Percentiles rank a stretch among this genome's conserved stretches.
Evolutionary conservation across 2,888 invertebrate genomes (phyloP).

Genomic region (Seladonia tumulorum): DNA sequence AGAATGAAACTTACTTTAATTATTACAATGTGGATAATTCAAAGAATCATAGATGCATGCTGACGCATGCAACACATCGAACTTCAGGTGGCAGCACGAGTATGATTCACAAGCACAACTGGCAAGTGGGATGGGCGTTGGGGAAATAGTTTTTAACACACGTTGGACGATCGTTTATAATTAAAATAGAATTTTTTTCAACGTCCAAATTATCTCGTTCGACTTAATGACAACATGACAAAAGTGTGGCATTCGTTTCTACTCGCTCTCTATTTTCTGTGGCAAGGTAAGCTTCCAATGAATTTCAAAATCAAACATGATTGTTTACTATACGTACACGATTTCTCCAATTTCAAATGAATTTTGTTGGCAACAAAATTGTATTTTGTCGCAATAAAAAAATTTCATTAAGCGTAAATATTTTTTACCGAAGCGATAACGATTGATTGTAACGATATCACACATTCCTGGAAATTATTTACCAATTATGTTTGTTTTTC

Average conservation of each 20-base stretch:
- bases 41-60: no score
- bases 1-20: no score
- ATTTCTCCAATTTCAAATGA: conserved; percentile 2
- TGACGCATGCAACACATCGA: neutral
- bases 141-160: neutral
- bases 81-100: conserved; percentile 43
- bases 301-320: neutral
- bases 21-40: no score
- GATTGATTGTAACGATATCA: neutral
- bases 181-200: conserved; percentile 9
- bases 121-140: conserved; percentile 49
- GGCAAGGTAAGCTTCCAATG: conserved; percentile 47
- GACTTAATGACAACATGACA: conserved; percentile 52
- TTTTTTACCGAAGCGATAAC: neutral
- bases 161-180: neutral
- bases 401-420: neutral
- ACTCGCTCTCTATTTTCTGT: conserved; percentile 29
- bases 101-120: conserved; percentile 25
- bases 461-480: neutral
- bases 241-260: conserved; percentile 16
- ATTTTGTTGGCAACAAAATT: neutral
- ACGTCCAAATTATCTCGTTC: neutral
- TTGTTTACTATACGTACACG: neutral
- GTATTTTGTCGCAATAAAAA: neutral
- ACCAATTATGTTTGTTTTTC: conserved; percentile 6